Evolutionary conservation across 2,113 vertebrate genomes (phyloP).

Genomic region (Phrynocephalus versicolor): DNA sequence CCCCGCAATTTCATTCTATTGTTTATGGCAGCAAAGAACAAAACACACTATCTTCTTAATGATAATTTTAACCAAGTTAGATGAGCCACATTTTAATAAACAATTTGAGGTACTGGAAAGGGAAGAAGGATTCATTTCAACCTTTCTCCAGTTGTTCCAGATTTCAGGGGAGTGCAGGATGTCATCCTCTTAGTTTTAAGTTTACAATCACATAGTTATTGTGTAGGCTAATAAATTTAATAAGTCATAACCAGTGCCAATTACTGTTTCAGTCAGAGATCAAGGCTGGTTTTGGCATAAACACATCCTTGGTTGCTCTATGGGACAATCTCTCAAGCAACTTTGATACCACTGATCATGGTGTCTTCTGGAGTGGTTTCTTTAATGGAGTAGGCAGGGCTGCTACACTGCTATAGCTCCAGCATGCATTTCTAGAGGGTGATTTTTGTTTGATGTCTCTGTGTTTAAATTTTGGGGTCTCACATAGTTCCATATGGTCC

Average conservation of each 20-base stretch:
- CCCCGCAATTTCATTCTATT: background rate
- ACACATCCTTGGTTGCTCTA: too few relatives aligned
- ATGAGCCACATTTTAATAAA: background rate
- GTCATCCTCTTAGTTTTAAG: background rate
- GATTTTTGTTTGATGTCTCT: too few relatives aligned
- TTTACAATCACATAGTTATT: background rate
- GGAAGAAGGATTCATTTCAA: background rate
- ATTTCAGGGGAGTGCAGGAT: background rate
- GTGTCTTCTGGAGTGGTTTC: too few relatives aligned
- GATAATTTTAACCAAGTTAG: background rate
- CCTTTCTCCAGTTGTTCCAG: background rate
- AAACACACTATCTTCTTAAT: background rate
- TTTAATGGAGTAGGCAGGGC: too few relatives aligned
- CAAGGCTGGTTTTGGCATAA: too few relatives aligned
- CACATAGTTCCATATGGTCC: too few relatives aligned
- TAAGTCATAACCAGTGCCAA: background rate
- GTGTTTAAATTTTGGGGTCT: too few relatives aligned
- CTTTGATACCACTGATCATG: too few relatives aligned
- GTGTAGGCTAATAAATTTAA: background rate
- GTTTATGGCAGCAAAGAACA: conserved; percentile 4
- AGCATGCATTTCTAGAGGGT: too few relatives aligned
- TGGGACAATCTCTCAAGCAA: too few relatives aligned
- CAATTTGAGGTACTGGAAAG: background rate
- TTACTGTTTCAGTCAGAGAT: too few relatives aligned
- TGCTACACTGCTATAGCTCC: too few relatives aligned